Percentiles rank a stretch among this genome's conserved stretches.
These are phyloP conservation scores for Acipenser transmontanus DNA, from an alignment of 2,797 vertebrate species.

Conservation along the genomic window DNA sequence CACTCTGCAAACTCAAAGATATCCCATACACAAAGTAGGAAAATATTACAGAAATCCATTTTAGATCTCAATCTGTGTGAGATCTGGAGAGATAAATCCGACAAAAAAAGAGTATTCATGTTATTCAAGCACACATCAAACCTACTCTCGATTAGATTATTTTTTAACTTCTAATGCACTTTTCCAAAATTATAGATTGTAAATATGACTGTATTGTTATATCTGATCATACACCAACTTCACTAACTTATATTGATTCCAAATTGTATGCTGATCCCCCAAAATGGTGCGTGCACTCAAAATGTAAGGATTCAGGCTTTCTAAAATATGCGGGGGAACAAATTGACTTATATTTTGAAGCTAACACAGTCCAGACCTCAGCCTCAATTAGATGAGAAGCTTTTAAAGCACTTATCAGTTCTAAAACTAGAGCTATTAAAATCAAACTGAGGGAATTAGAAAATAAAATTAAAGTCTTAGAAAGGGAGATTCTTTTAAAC, in stretches of 20 bases:
- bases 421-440: conserved; percentile 1
- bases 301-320: conserved; percentile 10
- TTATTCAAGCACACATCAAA: neutral
- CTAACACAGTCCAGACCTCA: conserved; percentile 10
- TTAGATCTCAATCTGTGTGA: conserved; percentile 3
- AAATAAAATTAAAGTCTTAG: no score
- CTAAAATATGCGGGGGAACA: conserved; percentile 16
- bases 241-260: conserved; percentile 11
- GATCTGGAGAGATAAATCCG: conserved; percentile 6
- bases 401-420: conserved; percentile 21
- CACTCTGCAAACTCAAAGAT: neutral
- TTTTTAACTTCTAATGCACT: conserved; percentile 15
- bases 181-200: conserved; percentile 10
- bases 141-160: conserved; percentile 14
- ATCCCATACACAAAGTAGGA: conserved; percentile 9
- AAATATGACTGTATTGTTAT: conserved; percentile 18
- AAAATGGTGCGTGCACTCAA: conserved; percentile 11
- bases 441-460: neutral
- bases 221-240: conserved; percentile 18
- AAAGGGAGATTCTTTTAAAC: neutral
- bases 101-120: conserved; percentile 11
- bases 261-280: neutral
- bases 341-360: conserved; percentile 12
- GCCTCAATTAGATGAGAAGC: conserved; percentile 17
- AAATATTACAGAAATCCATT: neutral